These are phyloP conservation scores for Chelon auratus DNA, from an alignment of 2,797 vertebrate genomes.

Conservation along the genomic window DNA sequence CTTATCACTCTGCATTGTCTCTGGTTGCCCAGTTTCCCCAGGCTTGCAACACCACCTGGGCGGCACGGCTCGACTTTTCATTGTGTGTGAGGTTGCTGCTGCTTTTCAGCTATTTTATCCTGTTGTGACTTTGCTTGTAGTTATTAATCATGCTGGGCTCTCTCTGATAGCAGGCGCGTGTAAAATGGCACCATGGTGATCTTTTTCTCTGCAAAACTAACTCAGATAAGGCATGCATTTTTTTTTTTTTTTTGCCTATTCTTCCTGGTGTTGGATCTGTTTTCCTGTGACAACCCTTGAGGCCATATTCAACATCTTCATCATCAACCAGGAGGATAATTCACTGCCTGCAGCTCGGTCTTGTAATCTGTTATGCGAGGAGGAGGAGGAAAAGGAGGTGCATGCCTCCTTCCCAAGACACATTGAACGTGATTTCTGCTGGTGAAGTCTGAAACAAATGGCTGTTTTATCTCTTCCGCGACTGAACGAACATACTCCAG, in stretches of 20 bases:
- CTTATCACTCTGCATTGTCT: background rate
- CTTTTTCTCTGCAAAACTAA: conserved; percentile 30
- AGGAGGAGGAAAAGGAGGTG: conserved; percentile 1
- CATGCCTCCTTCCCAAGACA: background rate
- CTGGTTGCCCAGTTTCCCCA: conserved; percentile 1
- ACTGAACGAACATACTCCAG: background rate
- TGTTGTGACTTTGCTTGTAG: conserved; percentile 21
- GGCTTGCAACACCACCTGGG: conserved; percentile 11
- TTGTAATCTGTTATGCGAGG: conserved; percentile 10
- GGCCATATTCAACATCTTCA: conserved; percentile 23
- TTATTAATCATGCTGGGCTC: conserved; percentile 23
- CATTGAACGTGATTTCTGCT: background rate
- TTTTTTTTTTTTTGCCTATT: conserved; percentile 16
- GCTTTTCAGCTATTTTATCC: conserved; percentile 13
- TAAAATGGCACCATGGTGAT: conserved; percentile 23
- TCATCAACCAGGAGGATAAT: conserved; percentile 15
- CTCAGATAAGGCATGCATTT: background rate
- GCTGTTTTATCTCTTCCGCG: background rate
- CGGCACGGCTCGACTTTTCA: conserved; percentile 5
- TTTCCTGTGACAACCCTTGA: background rate
- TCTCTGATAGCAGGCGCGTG: background rate
- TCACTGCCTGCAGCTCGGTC: conserved; percentile 7
- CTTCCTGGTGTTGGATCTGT: conserved; percentile 5
- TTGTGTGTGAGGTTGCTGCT: conserved; percentile 4
- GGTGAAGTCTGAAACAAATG: background rate